These are phyloP conservation scores for Chelonus formosanus DNA, from an alignment of 2,888 invertebrate species.

Conservation along the genomic window DNA sequence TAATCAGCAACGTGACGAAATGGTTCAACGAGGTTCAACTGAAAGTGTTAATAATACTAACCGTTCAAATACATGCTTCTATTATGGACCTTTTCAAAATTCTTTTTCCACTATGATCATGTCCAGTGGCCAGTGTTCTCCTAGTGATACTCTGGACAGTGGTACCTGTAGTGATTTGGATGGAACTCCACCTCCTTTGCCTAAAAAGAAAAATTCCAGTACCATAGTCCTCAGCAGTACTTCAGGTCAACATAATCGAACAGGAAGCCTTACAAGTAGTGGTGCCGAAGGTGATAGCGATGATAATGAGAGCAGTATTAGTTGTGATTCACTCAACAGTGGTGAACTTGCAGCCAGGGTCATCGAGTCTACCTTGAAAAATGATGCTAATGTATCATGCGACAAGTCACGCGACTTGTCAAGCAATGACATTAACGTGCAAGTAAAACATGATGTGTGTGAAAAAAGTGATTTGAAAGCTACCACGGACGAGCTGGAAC, in stretches of 20 bases:
- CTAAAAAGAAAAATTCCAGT: conserved; percentile 71
- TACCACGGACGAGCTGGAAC: conserved; percentile 33
- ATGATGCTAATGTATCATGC: conserved; percentile 12
- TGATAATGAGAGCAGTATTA: conserved; percentile 79
- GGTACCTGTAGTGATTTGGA: conserved; percentile 88
- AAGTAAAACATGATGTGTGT: not conserved
- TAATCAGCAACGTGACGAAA: conserved; percentile 61
- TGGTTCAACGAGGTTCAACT: conserved; percentile 62
- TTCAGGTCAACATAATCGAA: conserved; percentile 67
- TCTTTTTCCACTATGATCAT: conserved; percentile 70
- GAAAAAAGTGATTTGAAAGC: conserved; percentile 30
- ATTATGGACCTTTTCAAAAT: conserved; percentile 71
- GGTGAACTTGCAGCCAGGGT: conserved; percentile 43
- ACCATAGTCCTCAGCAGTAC: conserved; percentile 58
- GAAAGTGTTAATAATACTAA: conserved; percentile 53
- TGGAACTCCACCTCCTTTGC: conserved; percentile 75
- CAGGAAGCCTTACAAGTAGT: conserved; percentile 71
- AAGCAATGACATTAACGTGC: conserved; percentile 15
- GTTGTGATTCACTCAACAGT: conserved; percentile 81
- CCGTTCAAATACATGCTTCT: conserved; percentile 69
- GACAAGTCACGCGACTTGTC: conserved; percentile 15
- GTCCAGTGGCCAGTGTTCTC: conserved; percentile 84
- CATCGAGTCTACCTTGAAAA: conserved; percentile 8
- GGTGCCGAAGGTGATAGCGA: conserved; percentile 75
- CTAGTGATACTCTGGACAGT: conserved; percentile 83